Percentiles rank a stretch among this genome's conserved stretches.
Evolutionary conservation across 2,797 vertebrate species (phyloP).

Genomic region (Poecilia wingei): DNA sequence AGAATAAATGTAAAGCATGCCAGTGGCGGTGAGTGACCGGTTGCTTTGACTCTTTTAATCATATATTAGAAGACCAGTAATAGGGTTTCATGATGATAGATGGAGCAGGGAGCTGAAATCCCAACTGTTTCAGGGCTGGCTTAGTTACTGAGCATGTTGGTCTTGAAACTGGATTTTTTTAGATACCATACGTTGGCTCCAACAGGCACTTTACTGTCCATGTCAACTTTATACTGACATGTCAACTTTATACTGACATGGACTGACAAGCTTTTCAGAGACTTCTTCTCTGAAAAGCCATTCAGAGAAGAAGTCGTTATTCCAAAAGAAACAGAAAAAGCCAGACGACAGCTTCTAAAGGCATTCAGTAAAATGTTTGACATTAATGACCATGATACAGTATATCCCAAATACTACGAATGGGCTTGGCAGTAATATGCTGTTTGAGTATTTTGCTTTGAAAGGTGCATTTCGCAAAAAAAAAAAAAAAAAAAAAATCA

Average conservation of each 20-base stretch:
- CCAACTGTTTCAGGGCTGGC: neutral
- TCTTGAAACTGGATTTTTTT: neutral
- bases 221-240: neutral
- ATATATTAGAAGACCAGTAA: slow-evolving; percentile 1
- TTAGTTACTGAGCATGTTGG: neutral
- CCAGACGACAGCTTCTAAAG: neutral
- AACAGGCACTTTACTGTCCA: neutral
- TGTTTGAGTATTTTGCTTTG: neutral
- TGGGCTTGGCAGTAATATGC: neutral
- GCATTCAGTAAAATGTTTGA: neutral
- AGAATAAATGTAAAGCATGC: slow-evolving; percentile 13
- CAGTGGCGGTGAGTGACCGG: neutral
- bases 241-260: neutral
- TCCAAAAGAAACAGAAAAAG: neutral
- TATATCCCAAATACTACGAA: neutral
- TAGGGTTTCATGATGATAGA: neutral
- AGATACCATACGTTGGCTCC: neutral
- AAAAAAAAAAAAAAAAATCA: neutral
- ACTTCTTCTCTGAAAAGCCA: neutral
- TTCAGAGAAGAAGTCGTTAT: neutral
- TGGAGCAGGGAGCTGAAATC: neutral
- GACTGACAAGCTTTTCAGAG: no score
- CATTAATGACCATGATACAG: neutral
- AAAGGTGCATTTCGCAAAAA: neutral
- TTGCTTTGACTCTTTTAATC: slow-evolving; percentile 15